These are phyloP conservation scores for Hyalella azteca DNA, from an alignment of 2,888 invertebrate genomes.

Conservation along the genomic window DNA sequence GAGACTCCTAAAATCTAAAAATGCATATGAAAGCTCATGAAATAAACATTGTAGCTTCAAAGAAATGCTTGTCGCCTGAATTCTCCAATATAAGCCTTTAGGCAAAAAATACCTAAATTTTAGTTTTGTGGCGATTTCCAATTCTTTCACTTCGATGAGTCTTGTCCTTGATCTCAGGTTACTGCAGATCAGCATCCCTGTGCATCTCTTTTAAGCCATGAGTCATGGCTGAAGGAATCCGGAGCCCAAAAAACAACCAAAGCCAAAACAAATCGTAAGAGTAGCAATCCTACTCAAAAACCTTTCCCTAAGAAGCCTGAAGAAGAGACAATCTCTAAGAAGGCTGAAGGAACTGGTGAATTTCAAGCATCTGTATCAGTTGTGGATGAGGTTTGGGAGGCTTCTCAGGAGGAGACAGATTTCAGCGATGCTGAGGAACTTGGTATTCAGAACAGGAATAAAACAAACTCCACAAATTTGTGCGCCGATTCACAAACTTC, in stretches of 20 bases:
- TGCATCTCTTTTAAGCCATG: neutral
- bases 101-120: too few relatives aligned
- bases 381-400: conserved; percentile 6
- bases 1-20: too few relatives aligned
- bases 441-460: neutral
- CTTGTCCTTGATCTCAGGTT: neutral
- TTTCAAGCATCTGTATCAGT: conserved; percentile 44
- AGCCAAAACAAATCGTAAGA: neutral
- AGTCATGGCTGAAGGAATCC: neutral
- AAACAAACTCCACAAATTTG: neutral
- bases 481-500: conserved; percentile 8
- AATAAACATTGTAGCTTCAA: too few relatives aligned
- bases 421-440: conserved; percentile 18
- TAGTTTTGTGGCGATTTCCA: too few relatives aligned
- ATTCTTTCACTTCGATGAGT: too few relatives aligned
- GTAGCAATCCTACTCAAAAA: too few relatives aligned
- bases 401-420: conserved; percentile 25
- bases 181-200: conserved; percentile 1
- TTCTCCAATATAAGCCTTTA: too few relatives aligned
- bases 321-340: conserved; percentile 44
- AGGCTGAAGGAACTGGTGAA: conserved; percentile 48
- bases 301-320: conserved; percentile 44
- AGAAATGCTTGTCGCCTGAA: too few relatives aligned
- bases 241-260: neutral
- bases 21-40: too few relatives aligned